Base-by-base conservation (phyloP, 2,113 vertebrate genomes). In the Ariopsis seemanni region DNA sequence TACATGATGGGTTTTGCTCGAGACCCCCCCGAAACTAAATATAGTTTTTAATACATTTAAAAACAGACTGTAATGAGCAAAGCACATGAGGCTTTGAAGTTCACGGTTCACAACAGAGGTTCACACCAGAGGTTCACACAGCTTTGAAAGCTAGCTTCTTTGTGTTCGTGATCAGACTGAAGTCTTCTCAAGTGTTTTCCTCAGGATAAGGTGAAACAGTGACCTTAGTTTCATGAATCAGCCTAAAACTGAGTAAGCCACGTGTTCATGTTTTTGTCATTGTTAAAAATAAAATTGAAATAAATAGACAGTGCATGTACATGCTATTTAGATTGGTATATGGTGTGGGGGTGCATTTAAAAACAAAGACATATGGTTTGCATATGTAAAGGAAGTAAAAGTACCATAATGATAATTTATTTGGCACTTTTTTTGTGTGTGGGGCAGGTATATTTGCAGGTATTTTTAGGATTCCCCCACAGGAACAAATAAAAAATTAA, bases 1-100 rank as follows among this genome's bases (percentile, higher is more conserved):
- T 22, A 75, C 48, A 83, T 74, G 15, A 87, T 87, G 27, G 67
- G 30, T 74, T 87, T 82, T 83, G 55, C 69, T 63, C 10, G 1
- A 34, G 42, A n/a, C 0, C 7, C 30, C 55, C 57, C 4, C 15
- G 18, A 60, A 71, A 58, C 50, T 27, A 58, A 87, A 50, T 30
- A 60, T 34, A 22, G 55, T 71, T 48, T 71, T 20, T 58, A 75
- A 30, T 62, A 50, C 42, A 42, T 42, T 42, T 42, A 42, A 42
- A 42, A 53, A 84, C 50, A 84, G 63, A 8, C 62, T 53, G 12
- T 34, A 53, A 85, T 53, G 22, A 75, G 58, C 25, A 53, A 62
- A 27, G 8, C 53, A n/a, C n/a, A 22, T 5, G 0, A 25, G 34
- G 50, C 71, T 85, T 80, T 67, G 50, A 69, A 42, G 60, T 57